Base-by-base conservation (phyloP, 2,113 vertebrate species). In the Malaclemys terrapin region DNA sequence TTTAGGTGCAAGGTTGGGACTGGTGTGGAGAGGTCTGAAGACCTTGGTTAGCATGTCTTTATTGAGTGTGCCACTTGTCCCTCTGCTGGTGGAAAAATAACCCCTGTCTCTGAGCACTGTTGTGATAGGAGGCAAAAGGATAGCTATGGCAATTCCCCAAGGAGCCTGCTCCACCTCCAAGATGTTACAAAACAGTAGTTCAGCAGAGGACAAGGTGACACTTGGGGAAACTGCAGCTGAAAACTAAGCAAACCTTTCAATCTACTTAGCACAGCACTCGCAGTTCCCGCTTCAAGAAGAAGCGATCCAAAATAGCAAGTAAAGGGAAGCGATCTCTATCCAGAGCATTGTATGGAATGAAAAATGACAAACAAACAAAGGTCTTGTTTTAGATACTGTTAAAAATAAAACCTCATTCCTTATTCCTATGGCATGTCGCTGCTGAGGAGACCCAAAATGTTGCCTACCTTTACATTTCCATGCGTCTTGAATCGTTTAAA, bases 101-200 rank as follows among this genome's bases (percentile, higher is more conserved):
- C 31, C 53, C 24, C 35, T 35, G 53, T 25, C 47, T 22, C 35
- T 35, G 85, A 47, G 9, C 76, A 84, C 54, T 82, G 52, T 42
- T 0, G 6, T 42, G 56, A 2, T 87, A 27, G 53, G n/a, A 89
- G 56, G 92, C 62, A 83, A 62, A 45, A 54, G 72, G 78, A 94
- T 29, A 79, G 47, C 82, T 89, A 80, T 45, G 85, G 81, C 90
- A 91, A 90, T 89, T 97, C 93, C 89, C 94, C 84, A 84, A 80
- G 92, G 69, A 89, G 65, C 0, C 0, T 62, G 89, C 89, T 94
- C 89, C 89, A 81, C 78, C 95, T 94, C 91, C 62, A 52, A 59
- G 20, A 75, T 10, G 2, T 97, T 97, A 97, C 85, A 96, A 97
- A 97, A 97, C 94, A 87, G 59, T 56, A 91, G 97, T 97, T 97